A percentile compares a stretch with the other conserved stretches of the same genome.
Conservation (phyloP, 2,797 vertebrate genomes). For the Vespertilio murinus region DNA sequence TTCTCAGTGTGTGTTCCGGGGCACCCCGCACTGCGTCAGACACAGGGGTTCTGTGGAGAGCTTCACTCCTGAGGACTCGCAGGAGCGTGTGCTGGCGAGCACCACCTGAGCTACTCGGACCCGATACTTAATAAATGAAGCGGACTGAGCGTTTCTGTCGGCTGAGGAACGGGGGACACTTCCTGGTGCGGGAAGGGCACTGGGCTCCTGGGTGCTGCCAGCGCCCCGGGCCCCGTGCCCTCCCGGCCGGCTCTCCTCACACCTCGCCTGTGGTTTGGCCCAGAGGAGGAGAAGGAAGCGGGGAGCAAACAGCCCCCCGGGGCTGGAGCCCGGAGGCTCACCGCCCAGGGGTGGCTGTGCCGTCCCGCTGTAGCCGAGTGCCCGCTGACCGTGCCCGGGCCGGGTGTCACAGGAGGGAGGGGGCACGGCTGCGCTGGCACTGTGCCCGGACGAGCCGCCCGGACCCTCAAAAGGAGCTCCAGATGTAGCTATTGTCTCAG, state of each 20-base stretch:
- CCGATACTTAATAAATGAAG: accelerated
- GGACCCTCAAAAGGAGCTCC: neutral
- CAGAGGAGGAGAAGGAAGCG: neutral
- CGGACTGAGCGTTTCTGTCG: neutral
- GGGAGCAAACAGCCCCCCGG: neutral
- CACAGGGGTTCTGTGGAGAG: accelerated
- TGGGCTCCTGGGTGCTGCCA: too few species aligned
- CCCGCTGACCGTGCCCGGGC: too few species aligned
- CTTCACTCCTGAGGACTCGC: neutral
- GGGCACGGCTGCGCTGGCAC: accelerated
- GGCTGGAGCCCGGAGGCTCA: neutral
- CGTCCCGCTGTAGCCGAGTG: too few species aligned
- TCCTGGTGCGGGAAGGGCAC: neutral
- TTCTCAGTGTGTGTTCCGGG: neutral
- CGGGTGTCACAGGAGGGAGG: neutral
- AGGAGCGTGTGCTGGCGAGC: too few species aligned
- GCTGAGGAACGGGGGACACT: neutral
- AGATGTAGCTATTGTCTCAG: neutral
- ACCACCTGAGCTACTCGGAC: too few species aligned
- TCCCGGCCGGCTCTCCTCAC: neutral
- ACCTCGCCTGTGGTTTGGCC: accelerated
- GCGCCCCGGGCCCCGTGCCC: accelerated
- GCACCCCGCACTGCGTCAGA: neutral
- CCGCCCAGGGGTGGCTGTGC: accelerated
- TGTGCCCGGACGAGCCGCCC: neutral